Base-by-base conservation (phyloP, 2,113 vertebrate species). In the Salvelinus alpinus region DNA sequence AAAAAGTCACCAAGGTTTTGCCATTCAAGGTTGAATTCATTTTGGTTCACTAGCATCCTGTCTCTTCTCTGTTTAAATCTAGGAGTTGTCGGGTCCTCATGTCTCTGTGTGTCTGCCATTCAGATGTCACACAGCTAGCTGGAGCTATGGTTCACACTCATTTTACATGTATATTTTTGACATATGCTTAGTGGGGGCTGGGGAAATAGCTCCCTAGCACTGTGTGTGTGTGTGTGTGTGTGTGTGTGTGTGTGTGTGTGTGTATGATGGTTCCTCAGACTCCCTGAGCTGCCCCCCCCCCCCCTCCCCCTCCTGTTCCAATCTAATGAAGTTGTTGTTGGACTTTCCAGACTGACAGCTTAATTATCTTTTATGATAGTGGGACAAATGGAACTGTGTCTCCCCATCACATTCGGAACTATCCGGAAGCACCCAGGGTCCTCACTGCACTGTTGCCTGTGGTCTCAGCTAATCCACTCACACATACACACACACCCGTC, bases 291-390 rank as follows among this genome's bases (percentile, higher is more conserved):
- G 85, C 80, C 75, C 75, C 74, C 44, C 82, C 88, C 93, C 92
- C 93, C 80, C 76, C 74, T 74, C 44, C 82, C 88, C 88, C 93
- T 93, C 91, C 93, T 87, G 87, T 92, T 94, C 92, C 94, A 89
- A 93, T 96, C 93, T 96, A 99, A 96, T 98, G 95, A 96, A 98
- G 96, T 94, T 96, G 96, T 94, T 96, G 96, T 98, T 95, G 93
- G 93, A 93, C 92, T 94, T 91, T 90, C 91, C 91, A 95, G 96
- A 96, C 93, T 99, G 97, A 99, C 97, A 99, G 96, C 95, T 97
- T 98, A 96, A 98, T 99, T 99, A 99, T 98, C 96, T 96, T 95
- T 96, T 96, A 96, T 97, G 95, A 98, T 96, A 96, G 93, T 95
- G 94, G 94, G 94, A 98, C 96, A 98, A 99, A 98, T 97, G 96